These are phyloP conservation scores for Sclerurus mexicanus DNA, from an alignment of 2,113 vertebrate species.

Conservation along the genomic window DNA sequence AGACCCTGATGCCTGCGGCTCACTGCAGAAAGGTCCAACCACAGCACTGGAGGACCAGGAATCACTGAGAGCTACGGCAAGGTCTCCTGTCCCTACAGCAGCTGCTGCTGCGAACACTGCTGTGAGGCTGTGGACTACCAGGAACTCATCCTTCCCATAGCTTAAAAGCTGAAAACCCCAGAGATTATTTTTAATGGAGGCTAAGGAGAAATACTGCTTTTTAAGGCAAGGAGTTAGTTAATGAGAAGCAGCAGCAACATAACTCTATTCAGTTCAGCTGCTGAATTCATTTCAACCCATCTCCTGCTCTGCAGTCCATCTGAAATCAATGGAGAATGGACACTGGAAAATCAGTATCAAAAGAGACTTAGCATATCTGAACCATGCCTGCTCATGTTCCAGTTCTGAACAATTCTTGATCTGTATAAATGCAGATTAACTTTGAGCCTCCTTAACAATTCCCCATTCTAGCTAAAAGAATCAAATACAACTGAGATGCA, in stretches of 20 bases:
- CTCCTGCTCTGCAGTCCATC: not conserved
- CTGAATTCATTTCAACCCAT: not conserved
- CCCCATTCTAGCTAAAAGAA: not conserved
- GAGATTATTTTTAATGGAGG: not conserved
- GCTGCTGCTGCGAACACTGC: not conserved
- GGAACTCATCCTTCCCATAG: not conserved
- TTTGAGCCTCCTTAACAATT: not conserved
- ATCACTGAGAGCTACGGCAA: rapidly evolving
- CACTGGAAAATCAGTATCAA: not conserved
- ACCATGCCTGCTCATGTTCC: not conserved
- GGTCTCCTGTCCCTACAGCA: not conserved
- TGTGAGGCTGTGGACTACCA: not conserved
- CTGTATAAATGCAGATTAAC: constrained; percentile 25
- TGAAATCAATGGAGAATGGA: not conserved
- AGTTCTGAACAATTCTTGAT: not conserved
- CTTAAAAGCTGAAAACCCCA: not conserved
- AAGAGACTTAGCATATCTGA: not conserved
- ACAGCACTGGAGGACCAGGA: rapidly evolving
- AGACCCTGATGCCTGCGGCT: not conserved
- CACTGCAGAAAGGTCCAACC: not conserved
- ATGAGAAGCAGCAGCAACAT: not conserved
- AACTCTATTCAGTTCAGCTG: not conserved
- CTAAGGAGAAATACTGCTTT: not conserved
- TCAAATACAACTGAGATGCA: not conserved
- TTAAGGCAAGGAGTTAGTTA: not conserved